These are phyloP conservation scores for Otolemur garnettii DNA, from an alignment of 2,113 vertebrate genomes.

Conservation along the genomic window DNA sequence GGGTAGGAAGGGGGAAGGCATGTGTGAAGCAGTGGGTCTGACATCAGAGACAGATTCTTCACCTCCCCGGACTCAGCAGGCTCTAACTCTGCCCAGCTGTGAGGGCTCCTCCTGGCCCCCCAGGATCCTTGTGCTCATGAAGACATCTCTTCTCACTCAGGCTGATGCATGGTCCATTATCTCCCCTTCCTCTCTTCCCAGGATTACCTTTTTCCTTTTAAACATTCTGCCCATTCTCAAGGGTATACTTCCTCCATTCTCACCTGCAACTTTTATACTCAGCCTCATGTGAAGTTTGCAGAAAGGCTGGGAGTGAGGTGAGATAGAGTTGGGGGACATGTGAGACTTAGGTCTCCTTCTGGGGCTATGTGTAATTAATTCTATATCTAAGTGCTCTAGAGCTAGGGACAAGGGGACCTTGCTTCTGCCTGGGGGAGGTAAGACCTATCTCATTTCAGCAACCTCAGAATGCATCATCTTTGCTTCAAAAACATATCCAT, in stretches of 20 bases:
- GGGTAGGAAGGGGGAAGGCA: background rate
- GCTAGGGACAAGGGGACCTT: background rate
- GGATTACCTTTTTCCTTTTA: background rate
- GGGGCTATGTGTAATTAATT: rapidly evolving
- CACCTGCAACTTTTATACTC: background rate
- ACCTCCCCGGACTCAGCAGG: background rate
- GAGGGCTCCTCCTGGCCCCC: too few relatives aligned
- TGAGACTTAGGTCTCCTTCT: background rate
- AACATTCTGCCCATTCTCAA: background rate
- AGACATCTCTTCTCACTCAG: background rate
- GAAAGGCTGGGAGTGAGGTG: too few relatives aligned
- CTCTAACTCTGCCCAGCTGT: too few relatives aligned
- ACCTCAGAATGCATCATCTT: background rate
- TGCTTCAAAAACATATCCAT: background rate
- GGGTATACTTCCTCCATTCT: background rate
- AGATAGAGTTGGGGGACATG: background rate
- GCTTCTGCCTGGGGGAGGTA: background rate
- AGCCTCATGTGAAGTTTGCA: background rate
- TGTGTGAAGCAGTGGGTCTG: background rate
- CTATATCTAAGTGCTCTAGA: background rate
- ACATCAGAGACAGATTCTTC: background rate
- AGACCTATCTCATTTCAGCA: background rate
- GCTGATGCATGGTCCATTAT: rapidly evolving
- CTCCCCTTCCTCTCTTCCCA: background rate
- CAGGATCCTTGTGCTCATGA: too few relatives aligned